Evolutionary conservation across 2,797 vertebrate species (phyloP).

Genomic region (Chanos chanos): DNA sequence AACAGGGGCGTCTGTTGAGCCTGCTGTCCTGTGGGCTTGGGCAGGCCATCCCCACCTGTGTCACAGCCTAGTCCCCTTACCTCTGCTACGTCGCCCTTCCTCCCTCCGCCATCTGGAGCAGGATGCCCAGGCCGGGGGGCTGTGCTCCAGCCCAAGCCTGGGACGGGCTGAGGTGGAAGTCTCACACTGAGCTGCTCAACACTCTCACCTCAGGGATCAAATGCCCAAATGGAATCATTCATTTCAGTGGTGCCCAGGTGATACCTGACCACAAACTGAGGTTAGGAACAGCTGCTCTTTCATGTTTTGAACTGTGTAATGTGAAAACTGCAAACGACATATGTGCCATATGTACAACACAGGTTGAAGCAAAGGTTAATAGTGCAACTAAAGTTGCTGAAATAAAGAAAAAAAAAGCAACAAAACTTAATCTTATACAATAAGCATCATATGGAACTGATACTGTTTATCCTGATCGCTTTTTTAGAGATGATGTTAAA

Average conservation of each 20-base stretch:
- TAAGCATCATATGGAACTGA: no score
- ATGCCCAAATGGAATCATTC: conserved; percentile 21
- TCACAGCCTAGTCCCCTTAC: conserved; percentile 47
- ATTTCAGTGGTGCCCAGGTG: conserved; percentile 25
- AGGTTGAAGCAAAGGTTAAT: no score
- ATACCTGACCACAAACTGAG: conserved; percentile 29
- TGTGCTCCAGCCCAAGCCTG: conserved; percentile 7
- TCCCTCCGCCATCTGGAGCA: conserved; percentile 55
- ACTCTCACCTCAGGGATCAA: conserved; percentile 26
- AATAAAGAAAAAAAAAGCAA: no score
- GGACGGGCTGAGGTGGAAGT: conserved; percentile 13
- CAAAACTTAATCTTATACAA: no score
- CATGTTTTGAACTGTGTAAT: conserved; percentile 6
- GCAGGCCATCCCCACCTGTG: conserved; percentile 64
- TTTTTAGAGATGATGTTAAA: no score
- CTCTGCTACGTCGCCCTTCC: conserved; percentile 53
- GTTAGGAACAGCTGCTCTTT: conserved; percentile 22
- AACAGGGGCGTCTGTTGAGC: conserved; percentile 25
- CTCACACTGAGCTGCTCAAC: neutral
- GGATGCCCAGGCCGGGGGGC: conserved; percentile 5
- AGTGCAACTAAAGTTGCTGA: no score
- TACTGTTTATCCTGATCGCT: no score
- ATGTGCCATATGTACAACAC: no score
- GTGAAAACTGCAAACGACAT: conserved; percentile 3
- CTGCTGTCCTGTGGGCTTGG: conserved; percentile 41